phyloP scores from a whole-genome alignment of 2,888 invertebrate genomes.

The Ectropis crepuscularia region DNA sequence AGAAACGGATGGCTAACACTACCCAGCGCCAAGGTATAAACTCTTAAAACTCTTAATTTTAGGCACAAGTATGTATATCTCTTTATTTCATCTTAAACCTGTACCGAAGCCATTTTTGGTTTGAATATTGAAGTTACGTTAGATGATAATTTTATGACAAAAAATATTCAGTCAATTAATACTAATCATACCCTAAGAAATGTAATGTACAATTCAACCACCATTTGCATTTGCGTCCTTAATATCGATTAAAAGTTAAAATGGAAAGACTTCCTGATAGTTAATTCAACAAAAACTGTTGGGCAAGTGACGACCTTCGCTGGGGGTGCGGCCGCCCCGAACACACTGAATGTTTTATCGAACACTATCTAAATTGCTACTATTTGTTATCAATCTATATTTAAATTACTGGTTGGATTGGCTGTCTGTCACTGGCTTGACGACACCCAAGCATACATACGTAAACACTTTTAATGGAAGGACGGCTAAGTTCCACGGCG shows the following conservation, averaged over 20 bases:
- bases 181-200: no score
- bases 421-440: no score
- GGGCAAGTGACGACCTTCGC: slow-evolving; percentile 29
- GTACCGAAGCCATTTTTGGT: no score
- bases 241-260: slow-evolving; percentile 26
- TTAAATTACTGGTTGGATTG: not conserved
- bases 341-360: slow-evolving; percentile 36
- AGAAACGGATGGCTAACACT: slow-evolving; percentile 78
- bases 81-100: no score
- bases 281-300: slow-evolving; percentile 19
- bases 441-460: no score
- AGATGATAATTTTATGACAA: no score
- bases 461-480: no score
- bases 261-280: slow-evolving; percentile 12
- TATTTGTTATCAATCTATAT: slow-evolving; percentile 1
- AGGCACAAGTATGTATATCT: no score
- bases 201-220: slow-evolving; percentile 1
- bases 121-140: no score
- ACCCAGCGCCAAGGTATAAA: slow-evolving; percentile 60
- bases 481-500: no score
- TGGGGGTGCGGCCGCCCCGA: slow-evolving; percentile 3
- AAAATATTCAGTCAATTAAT: no score
- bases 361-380: slow-evolving; percentile 4
- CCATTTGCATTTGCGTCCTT: slow-evolving; percentile 19
- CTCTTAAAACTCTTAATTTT: no score